Evolutionary conservation across 1,140 invertebrate species (phyloP), one percentile per base, ranked within the genome.

Genomic region (Pygmarrhopalites habei): DNA sequence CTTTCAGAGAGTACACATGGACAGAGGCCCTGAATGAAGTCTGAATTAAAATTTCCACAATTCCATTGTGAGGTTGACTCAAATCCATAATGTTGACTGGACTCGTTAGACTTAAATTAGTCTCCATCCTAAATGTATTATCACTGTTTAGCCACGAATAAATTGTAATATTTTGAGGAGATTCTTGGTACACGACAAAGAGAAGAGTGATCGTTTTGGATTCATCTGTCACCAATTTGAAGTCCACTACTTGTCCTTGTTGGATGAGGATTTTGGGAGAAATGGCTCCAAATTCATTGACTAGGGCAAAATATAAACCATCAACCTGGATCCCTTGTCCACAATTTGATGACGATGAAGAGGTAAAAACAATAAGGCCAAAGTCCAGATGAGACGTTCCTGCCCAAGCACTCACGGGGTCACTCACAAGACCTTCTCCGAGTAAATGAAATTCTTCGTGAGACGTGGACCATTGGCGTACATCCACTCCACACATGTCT

Each of bases 361-460:
- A 39, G 1, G 55, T 39, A 29, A 59, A 65, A 2, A 65, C 58
- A 2, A 65, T 28, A 19, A 65, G 2, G 3, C 19, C 57, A 15
- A 7, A 19, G n/a, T 32, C 51, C 1, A 21, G 39, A 19, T 29
- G 30, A 2, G 58, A 30, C 2, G 23, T 21, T 1, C 39, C 52
- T 19, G 19, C 35, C 64, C 58, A 60, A 1, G 19, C 15, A 21
- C 46, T 28, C 14, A 65, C 55, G 25, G 47, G 32, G 2, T 41
- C 62, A 41, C 23, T 17, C 23, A 25, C 5, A 7, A 58, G 23
- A 17, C 47, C 29, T n/a, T 29, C 10, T 12, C 26, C 26, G 14
- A 29, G 17, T 30, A 56, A 28, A 17, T 64, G 19, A 43, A 68
- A 68, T 4, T 58, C n/a, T 53, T 64, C 62, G 14, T 26, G 26